phyloP scores from a whole-genome alignment of 2,113 vertebrate genomes.

The Terrapene triunguis region DNA sequence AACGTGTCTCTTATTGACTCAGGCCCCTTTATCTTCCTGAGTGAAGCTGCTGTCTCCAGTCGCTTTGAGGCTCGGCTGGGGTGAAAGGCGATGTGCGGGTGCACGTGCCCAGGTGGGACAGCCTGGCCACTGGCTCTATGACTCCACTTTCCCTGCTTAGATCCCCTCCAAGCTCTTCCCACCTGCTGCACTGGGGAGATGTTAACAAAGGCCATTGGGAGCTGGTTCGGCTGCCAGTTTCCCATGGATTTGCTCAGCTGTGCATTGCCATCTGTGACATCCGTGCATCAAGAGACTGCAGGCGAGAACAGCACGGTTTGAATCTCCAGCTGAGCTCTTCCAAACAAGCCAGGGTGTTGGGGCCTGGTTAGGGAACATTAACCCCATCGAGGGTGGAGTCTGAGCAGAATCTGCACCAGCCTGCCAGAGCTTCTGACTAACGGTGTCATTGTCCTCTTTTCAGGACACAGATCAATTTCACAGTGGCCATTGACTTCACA shows the following conservation, averaged over 20 bases:
- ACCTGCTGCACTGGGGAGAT: too few relatives aligned
- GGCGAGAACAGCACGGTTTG: background rate
- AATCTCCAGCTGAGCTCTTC: background rate
- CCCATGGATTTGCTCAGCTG: too few relatives aligned
- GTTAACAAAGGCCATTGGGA: too few relatives aligned
- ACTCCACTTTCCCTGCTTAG: too few relatives aligned
- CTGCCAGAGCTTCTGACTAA: background rate
- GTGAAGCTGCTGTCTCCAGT: background rate
- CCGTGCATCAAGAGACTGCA: background rate
- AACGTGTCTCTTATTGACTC: background rate
- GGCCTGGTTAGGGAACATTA: background rate
- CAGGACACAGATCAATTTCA: constrained; percentile 97
- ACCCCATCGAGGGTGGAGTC: background rate
- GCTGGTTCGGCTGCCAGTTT: too few relatives aligned
- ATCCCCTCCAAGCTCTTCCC: too few relatives aligned
- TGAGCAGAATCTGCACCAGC: background rate
- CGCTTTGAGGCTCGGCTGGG: background rate
- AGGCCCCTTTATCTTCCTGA: background rate
- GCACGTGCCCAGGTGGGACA: too few relatives aligned
- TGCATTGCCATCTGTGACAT: background rate
- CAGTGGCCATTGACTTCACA: constrained; percentile 96
- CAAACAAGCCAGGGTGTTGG: background rate
- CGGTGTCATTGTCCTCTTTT: constrained; percentile 5
- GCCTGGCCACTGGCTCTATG: too few relatives aligned
- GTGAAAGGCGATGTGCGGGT: too few relatives aligned